Conservation (phyloP, 2,888 invertebrate species). For the Phortica magna region DNA sequence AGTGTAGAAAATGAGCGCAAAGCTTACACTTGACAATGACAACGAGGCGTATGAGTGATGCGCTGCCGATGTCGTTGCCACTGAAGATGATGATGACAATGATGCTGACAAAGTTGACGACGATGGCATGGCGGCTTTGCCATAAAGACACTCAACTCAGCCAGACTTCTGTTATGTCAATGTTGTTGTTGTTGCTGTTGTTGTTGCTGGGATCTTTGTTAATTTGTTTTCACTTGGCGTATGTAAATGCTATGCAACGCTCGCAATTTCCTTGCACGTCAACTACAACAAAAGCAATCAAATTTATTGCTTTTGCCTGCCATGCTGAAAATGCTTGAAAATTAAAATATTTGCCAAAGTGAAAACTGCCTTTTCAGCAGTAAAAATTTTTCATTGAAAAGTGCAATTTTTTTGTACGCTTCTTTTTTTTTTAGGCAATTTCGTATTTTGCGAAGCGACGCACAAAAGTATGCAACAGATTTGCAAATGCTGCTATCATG, state of each 20-base stretch:
- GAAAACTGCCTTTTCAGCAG: background rate
- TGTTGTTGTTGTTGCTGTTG: background rate
- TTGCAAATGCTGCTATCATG: background rate
- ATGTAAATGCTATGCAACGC: background rate
- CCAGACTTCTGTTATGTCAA: background rate
- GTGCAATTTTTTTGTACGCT: background rate
- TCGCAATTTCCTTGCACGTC: background rate
- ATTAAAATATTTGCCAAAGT: background rate
- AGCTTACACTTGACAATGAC: constrained; percentile 15
- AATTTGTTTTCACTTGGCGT: constrained; percentile 9
- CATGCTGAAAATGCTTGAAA: background rate
- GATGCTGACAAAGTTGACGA: background rate
- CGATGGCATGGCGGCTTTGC: background rate
- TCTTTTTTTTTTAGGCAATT: background rate
- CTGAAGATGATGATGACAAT: background rate
- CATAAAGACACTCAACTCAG: background rate
- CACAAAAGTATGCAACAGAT: constrained; percentile 23
- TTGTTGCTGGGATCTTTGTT: background rate
- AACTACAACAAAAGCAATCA: background rate
- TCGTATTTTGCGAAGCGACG: background rate
- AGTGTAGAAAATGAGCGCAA: constrained; percentile 1
- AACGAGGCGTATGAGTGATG: constrained; percentile 19
- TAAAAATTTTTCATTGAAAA: background rate
- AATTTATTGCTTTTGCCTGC: background rate
- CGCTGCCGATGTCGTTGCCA: background rate